A percentile compares a stretch with the other conserved stretches of the same genome.
Conservation (phyloP, 1,140 invertebrate genomes). For the Euglossa dilemma region DNA sequence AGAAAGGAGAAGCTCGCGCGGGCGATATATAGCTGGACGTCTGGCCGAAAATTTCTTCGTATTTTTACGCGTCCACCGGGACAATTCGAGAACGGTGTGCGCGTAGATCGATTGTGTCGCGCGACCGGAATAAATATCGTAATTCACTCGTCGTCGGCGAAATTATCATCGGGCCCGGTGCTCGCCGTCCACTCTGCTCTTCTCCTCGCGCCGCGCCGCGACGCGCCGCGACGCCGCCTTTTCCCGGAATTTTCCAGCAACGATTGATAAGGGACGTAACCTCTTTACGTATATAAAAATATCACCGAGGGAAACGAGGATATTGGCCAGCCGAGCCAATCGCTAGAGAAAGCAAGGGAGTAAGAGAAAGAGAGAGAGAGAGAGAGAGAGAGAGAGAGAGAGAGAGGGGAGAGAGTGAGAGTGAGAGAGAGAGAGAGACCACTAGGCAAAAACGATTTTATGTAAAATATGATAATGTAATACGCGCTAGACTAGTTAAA, state of each 20-base stretch:
- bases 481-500: constrained; percentile 64
- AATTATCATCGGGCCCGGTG: neutral
- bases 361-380: neutral
- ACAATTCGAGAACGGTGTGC: constrained; percentile 24
- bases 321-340: constrained; percentile 8
- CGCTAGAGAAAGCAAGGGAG: neutral
- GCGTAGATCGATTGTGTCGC: constrained; percentile 13
- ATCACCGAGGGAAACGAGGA: constrained; percentile 12
- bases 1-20: neutral
- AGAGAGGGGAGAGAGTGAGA: constrained; percentile 40
- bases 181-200: neutral
- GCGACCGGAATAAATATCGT: constrained; percentile 29
- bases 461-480: constrained; percentile 70
- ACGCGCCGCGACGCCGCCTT: neutral
- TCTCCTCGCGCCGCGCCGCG: neutral
- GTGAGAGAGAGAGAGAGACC: constrained; percentile 54
- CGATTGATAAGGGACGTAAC: constrained; percentile 19
- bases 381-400: neutral
- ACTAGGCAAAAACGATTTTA: constrained; percentile 66
- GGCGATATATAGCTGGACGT: neutral
- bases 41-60: constrained; percentile 33
- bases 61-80: constrained; percentile 14
- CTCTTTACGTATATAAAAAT: constrained; percentile 40
- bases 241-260: constrained; percentile 19
- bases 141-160: neutral